These are phyloP conservation scores for Austrofundulus limnaeus DNA, from an alignment of 2,113 vertebrate genomes.

Conservation along the genomic window DNA sequence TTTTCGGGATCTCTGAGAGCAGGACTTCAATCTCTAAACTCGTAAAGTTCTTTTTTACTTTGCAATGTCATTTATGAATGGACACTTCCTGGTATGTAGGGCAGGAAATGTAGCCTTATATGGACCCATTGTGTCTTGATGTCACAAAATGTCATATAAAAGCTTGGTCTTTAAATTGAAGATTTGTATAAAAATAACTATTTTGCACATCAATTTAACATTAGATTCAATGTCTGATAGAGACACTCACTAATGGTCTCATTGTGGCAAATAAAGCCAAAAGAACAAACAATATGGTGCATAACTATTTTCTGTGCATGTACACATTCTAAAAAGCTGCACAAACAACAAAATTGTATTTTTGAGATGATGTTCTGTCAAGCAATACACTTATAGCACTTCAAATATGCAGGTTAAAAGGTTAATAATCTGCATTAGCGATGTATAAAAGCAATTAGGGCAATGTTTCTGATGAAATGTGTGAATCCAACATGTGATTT, in stretches of 20 bases:
- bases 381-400: slow-evolving; percentile 32
- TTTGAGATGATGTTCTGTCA: slow-evolving; percentile 15
- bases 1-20: too few relatives aligned
- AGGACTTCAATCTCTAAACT: too few relatives aligned
- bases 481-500: slow-evolving; percentile 59
- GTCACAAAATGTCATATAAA: too few relatives aligned
- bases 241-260: background rate
- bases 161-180: background rate
- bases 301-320: slow-evolving; percentile 10
- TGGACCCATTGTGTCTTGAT: too few relatives aligned
- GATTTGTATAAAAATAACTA: background rate
- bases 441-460: slow-evolving; percentile 30
- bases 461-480: slow-evolving; percentile 43
- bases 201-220: background rate
- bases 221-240: background rate
- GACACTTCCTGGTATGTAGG: too few relatives aligned
- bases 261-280: background rate
- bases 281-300: slow-evolving; percentile 5
- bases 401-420: slow-evolving; percentile 45
- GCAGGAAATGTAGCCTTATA: too few relatives aligned
- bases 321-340: slow-evolving; percentile 19
- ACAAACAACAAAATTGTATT: slow-evolving; percentile 27
- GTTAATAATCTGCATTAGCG: slow-evolving; percentile 54
- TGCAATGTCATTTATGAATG: too few relatives aligned
- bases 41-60: too few relatives aligned